Evolutionary conservation across 2,888 invertebrate species (phyloP).

Genomic region (Eugnorisma glareosa): DNA sequence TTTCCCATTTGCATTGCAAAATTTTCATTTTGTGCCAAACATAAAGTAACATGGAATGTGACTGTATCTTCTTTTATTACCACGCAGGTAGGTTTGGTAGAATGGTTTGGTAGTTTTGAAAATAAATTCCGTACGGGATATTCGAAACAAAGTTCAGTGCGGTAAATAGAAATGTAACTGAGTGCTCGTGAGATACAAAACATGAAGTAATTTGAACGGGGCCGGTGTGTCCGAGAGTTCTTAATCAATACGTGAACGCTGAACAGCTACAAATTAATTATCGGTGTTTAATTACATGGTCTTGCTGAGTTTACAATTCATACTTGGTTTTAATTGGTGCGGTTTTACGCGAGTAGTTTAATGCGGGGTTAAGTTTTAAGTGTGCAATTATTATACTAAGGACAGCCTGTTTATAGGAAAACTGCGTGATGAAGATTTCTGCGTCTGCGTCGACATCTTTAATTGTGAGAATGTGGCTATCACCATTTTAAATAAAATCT

Average conservation of each 20-base stretch:
- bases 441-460: not conserved
- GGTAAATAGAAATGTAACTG: constrained; percentile 65
- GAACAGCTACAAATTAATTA: constrained; percentile 50
- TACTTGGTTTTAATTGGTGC: constrained; percentile 10
- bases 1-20: constrained; percentile 59
- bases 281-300: constrained; percentile 42
- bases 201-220: constrained; percentile 65
- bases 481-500: not conserved
- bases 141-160: constrained; percentile 71
- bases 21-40: constrained; percentile 57
- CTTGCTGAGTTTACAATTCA: constrained; percentile 4
- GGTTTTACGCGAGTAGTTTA: not conserved
- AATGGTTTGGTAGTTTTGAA: constrained; percentile 57
- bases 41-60: constrained; percentile 58
- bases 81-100: constrained; percentile 50
- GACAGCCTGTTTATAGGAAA: not conserved
- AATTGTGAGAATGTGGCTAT: not conserved
- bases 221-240: constrained; percentile 51
- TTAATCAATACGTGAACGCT: constrained; percentile 53
- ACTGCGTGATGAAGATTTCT: not conserved
- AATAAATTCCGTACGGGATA: constrained; percentile 62
- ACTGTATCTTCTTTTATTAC: constrained; percentile 63
- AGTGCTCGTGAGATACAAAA: constrained; percentile 62
- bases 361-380: constrained; percentile 9
- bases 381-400: not conserved